Evolutionary conservation across 2,113 vertebrate genomes (phyloP), one percentile per base, ranked within the genome.

Genomic region (Thunnus thynnus): DNA sequence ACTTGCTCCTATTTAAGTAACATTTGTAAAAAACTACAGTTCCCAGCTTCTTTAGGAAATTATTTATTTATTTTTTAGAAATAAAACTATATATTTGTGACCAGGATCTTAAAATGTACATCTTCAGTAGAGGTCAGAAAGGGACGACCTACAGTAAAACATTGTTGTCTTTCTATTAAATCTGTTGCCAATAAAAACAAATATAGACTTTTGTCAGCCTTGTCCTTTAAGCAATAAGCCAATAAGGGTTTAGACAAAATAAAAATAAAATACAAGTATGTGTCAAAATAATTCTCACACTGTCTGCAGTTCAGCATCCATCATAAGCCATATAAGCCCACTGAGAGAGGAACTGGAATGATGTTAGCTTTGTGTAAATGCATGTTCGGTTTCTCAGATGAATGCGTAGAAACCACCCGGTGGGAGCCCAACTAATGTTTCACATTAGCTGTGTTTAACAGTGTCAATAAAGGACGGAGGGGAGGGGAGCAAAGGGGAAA

Each of bases 371-470:
- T 62, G 36, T 5, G 3, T 62, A 62, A 51, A 25, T 30, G 55
- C 11, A 2, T 76, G 32, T 55, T 72, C 62, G 54, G 14, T 52
- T 83, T 2, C 47, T 76, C 50, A 46, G n/a, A 27, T 27, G 20
- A 52, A 82, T 18, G 27, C 82, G 63, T 7, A 65, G 32, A 58
- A 72, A 67, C 54, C 2, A 1, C 22, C 69, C 54, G 3, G 13
- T 75, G 62, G 78, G 82, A 36, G 36, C 47, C 20, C 36, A 1
- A 1, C 41, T 85, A 58, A 82, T 85, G 70, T 83, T 68, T 82
- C 47, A 22, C 63, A 85, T 82, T 72, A 81, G 16, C 67, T 50
- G 51, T 81, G 80, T 79, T 88, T 81, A 84, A 85, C 60, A 69
- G 57, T 82, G 67, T 81, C 83, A 87, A 84, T 86, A 87, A 74